Evolutionary conservation across 1,140 invertebrate genomes (phyloP).

Genomic region (Drosophila dunni): DNA sequence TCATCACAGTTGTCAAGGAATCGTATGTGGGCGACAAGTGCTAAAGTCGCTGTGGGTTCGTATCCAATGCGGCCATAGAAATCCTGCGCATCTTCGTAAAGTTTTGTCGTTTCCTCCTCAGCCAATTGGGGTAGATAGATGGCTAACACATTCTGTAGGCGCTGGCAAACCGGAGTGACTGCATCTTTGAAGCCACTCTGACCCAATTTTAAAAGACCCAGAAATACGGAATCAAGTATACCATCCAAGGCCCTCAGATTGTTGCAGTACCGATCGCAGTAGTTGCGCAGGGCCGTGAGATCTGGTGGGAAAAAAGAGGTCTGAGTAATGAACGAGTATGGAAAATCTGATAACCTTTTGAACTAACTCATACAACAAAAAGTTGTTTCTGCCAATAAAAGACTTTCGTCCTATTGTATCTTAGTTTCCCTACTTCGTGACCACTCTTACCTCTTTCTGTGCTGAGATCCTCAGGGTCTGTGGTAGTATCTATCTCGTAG

Average conservation of each 20-base stretch:
- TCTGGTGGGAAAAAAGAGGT: conserved; percentile 60
- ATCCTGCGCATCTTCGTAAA: conserved; percentile 87
- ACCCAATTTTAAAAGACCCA: conserved; percentile 90
- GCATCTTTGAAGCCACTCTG: conserved; percentile 89
- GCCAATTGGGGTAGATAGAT: conserved; percentile 87
- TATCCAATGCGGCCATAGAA: conserved; percentile 87
- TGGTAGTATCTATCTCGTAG: conserved; percentile 89
- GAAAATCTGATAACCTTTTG: not conserved
- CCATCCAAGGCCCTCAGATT: conserved; percentile 87
- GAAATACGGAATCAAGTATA: conserved; percentile 87
- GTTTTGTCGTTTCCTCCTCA: conserved; percentile 86
- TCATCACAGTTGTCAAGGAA: conserved; percentile 88
- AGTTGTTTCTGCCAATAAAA: no score
- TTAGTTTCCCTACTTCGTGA: not conserved
- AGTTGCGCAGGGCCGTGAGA: conserved; percentile 86
- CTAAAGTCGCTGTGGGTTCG: conserved; percentile 87
- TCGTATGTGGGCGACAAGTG: conserved; percentile 89
- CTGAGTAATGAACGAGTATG: not conserved
- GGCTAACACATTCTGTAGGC: conserved; percentile 88
- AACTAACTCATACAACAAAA: not conserved
- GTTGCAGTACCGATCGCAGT: conserved; percentile 87
- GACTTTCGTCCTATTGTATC: no score
- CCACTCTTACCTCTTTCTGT: conserved; percentile 79
- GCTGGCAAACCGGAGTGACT: conserved; percentile 88
- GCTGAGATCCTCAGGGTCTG: conserved; percentile 86